phyloP scores from a whole-genome alignment of 1,140 invertebrate species.

The Drosophila equinoxialis region DNA sequence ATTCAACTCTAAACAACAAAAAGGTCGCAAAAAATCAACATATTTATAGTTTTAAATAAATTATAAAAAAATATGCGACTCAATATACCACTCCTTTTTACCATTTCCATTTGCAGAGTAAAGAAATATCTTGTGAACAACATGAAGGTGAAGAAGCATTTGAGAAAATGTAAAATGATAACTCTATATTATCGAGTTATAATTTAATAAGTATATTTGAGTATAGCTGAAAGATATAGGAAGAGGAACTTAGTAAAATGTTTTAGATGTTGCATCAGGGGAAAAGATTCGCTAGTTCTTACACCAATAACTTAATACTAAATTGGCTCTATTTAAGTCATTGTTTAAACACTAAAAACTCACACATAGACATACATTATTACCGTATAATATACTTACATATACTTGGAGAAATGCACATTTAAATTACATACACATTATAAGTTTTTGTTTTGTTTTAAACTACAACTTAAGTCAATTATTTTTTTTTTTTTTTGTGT shows the following conservation, averaged over 20 bases:
- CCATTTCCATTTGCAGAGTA: too few relatives aligned
- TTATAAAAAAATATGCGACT: too few relatives aligned
- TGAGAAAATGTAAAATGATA: too few relatives aligned
- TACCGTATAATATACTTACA: background rate
- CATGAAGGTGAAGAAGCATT: too few relatives aligned
- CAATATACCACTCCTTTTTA: too few relatives aligned
- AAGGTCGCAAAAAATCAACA: too few relatives aligned
- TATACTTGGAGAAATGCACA: constrained; percentile 1
- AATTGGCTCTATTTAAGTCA: constrained; percentile 1
- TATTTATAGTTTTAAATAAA: too few relatives aligned
- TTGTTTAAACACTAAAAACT: constrained; percentile 37
- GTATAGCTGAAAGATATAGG: background rate
- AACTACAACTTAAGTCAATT: constrained; percentile 71
- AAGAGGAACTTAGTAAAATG: background rate
- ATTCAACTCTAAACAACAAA: too few relatives aligned
- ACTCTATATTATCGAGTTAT: too few relatives aligned
- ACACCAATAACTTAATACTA: constrained; percentile 18
- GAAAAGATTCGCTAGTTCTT: background rate
- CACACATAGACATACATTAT: constrained; percentile 20
- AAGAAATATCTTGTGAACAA: too few relatives aligned
- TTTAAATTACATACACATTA: constrained; percentile 19
- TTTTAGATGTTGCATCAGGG: background rate
- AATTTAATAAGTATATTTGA: too few relatives aligned
- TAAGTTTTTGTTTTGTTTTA: constrained; percentile 48
- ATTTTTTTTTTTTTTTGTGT: background rate